Percentiles rank a stretch among this genome's conserved stretches.
phyloP scores from a whole-genome alignment of 92 coral and sea anemone genomes.

The Desmophyllum pertusum region DNA sequence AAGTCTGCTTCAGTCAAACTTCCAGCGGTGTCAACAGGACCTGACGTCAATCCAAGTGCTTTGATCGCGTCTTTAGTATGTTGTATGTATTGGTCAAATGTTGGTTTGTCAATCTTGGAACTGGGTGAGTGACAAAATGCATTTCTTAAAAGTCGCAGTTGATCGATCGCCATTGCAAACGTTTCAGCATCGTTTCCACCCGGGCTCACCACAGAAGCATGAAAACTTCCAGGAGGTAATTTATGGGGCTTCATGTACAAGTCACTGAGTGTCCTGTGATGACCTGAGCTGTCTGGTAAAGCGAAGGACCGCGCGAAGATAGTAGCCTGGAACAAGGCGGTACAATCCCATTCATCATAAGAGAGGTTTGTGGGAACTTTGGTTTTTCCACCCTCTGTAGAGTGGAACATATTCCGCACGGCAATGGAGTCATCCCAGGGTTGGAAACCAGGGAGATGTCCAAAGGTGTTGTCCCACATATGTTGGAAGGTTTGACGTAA shows the following conservation, averaged over 20 bases:
- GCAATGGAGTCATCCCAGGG: not conserved
- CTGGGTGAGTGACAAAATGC: slow-evolving; percentile 23
- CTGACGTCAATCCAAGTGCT: slow-evolving; percentile 27
- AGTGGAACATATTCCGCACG: not conserved
- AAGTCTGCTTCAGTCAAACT: slow-evolving; percentile 31
- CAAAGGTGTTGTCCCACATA: slow-evolving; percentile 47
- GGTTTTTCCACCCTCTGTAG: not conserved
- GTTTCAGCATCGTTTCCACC: slow-evolving; percentile 24
- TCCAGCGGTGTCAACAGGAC: slow-evolving; percentile 12
- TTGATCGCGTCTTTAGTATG: slow-evolving; percentile 25
- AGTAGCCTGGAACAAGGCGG: slow-evolving; percentile 14
- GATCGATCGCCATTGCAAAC: slow-evolving; percentile 29
- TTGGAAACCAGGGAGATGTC: not conserved
- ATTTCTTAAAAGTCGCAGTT: slow-evolving; percentile 38
- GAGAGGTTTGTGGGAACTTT: not conserved
- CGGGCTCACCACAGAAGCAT: not conserved
- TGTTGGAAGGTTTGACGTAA: slow-evolving; percentile 23
- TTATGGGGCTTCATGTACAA: not conserved
- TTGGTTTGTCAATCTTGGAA: slow-evolving; percentile 15
- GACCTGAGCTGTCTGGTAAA: not conserved
- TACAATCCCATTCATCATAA: slow-evolving; percentile 38
- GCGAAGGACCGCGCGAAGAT: slow-evolving; percentile 14
- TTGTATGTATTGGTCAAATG: slow-evolving; percentile 31
- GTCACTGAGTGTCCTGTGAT: not conserved
- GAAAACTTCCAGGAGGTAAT: not conserved